These are phyloP conservation scores for Drosophila yakuba DNA, from an alignment of 1,140 invertebrate genomes.

Conservation along the genomic window DNA sequence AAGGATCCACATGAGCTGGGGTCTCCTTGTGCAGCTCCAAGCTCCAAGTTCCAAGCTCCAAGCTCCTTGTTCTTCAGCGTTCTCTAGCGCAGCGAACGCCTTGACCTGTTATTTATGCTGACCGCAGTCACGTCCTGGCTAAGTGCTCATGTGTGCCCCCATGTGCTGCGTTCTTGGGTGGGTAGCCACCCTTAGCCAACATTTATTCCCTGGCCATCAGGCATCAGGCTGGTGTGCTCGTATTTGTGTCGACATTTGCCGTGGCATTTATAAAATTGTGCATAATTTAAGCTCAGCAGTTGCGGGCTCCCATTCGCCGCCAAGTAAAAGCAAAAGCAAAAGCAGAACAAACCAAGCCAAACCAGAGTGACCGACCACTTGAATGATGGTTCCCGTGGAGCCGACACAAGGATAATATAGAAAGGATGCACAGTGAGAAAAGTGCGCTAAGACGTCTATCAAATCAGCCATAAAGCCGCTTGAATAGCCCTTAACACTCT, in stretches of 20 bases:
- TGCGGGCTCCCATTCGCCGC: slow-evolving; percentile 29
- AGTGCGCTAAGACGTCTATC: too few relatives aligned
- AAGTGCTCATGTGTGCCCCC: slow-evolving; percentile 54
- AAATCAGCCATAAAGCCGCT: too few relatives aligned
- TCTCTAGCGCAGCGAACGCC: slow-evolving; percentile 18
- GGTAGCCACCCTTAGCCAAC: too few relatives aligned
- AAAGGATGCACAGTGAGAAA: background rate
- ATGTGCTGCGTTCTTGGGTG: background rate
- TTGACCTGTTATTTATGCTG: slow-evolving; percentile 60
- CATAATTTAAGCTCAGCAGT: slow-evolving; percentile 64
- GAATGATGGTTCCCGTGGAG: slow-evolving; percentile 57
- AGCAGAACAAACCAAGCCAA: slow-evolving; percentile 19
- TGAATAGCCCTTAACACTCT: too few relatives aligned
- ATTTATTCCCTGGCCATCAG: background rate
- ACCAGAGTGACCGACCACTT: slow-evolving; percentile 41
- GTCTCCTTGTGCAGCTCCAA: background rate
- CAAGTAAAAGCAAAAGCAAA: background rate
- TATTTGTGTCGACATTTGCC: slow-evolving; percentile 47
- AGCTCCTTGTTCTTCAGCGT: slow-evolving; percentile 9
- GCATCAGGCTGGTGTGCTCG: background rate
- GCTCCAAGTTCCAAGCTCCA: background rate
- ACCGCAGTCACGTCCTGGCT: slow-evolving; percentile 55
- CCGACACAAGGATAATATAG: slow-evolving; percentile 15
- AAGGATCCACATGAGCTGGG: slow-evolving; percentile 6
- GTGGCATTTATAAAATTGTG: slow-evolving; percentile 63